A percentile compares a stretch with the other conserved stretches of the same genome.
Conservation (phyloP, 2,888 invertebrate genomes). For the Amaurobius ferox region DNA sequence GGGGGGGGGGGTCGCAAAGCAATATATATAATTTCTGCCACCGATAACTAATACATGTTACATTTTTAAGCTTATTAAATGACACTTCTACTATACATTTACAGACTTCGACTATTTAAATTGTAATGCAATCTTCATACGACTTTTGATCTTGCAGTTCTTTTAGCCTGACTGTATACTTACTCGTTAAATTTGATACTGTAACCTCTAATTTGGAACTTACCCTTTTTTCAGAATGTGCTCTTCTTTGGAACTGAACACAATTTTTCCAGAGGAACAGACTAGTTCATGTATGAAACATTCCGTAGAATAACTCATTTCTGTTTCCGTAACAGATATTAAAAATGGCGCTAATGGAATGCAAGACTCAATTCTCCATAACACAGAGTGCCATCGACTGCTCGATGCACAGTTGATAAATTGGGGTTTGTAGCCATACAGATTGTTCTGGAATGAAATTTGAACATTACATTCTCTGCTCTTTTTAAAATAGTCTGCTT, state of each 20-base stretch:
- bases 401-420: conserved; percentile 23
- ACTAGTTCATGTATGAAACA: background rate
- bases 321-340: background rate
- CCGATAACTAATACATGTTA: too few relatives aligned
- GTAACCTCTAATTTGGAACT: conserved; percentile 8
- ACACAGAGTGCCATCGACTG: conserved; percentile 23
- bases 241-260: conserved; percentile 25
- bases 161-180: too few relatives aligned
- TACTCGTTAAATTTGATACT: too few relatives aligned
- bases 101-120: too few relatives aligned
- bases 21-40: too few relatives aligned
- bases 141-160: too few relatives aligned
- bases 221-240: conserved; percentile 23
- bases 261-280: conserved; percentile 11
- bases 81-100: too few relatives aligned
- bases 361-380: conserved; percentile 16
- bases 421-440: background rate
- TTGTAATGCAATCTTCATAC: too few relatives aligned
- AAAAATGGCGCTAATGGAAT: conserved; percentile 16
- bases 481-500: too few relatives aligned
- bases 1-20: too few relatives aligned
- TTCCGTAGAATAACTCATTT: background rate
- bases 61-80: too few relatives aligned
- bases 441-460: background rate
- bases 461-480: too few relatives aligned